A percentile compares a stretch with the other conserved stretches of the same genome.
phyloP scores from a whole-genome alignment of 2,113 vertebrate genomes.

The Tapirus terrestris region DNA sequence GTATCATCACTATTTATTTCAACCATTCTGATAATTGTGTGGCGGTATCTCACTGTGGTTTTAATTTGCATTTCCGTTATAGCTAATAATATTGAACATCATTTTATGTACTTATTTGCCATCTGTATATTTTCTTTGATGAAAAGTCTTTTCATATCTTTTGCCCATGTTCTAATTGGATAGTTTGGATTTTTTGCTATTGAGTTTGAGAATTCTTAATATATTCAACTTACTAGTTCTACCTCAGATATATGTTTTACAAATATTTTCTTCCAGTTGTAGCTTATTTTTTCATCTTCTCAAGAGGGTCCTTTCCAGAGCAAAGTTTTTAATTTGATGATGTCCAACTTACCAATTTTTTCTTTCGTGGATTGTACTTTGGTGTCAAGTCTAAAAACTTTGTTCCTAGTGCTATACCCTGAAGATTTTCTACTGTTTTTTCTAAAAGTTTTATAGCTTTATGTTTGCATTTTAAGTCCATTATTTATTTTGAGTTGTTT shows the following conservation, averaged over 20 bases:
- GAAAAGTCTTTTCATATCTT: neutral
- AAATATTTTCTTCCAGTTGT: no score
- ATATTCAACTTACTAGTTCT: neutral
- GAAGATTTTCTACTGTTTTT: neutral
- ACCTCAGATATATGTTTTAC: no score
- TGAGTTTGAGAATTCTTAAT: neutral
- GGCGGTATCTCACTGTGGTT: no score
- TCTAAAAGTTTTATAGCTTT: neutral
- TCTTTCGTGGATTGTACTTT: neutral
- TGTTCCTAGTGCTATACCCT: no score
- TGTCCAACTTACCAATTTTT: neutral
- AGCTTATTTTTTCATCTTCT: neutral
- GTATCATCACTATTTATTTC: neutral
- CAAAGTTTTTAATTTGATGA: neutral
- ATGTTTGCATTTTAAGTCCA: neutral
- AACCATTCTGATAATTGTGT: neutral
- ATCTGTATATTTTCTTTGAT: neutral
- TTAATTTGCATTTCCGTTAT: neutral
- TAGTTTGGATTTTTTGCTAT: neutral
- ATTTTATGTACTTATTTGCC: neutral
- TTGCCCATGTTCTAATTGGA: neutral
- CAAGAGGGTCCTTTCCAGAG: neutral
- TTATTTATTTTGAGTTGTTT: neutral
- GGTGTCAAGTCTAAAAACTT: neutral
- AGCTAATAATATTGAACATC: neutral